Evolutionary conservation across 2,797 vertebrate genomes (phyloP).

Genomic region (Bufotes viridis): DNA sequence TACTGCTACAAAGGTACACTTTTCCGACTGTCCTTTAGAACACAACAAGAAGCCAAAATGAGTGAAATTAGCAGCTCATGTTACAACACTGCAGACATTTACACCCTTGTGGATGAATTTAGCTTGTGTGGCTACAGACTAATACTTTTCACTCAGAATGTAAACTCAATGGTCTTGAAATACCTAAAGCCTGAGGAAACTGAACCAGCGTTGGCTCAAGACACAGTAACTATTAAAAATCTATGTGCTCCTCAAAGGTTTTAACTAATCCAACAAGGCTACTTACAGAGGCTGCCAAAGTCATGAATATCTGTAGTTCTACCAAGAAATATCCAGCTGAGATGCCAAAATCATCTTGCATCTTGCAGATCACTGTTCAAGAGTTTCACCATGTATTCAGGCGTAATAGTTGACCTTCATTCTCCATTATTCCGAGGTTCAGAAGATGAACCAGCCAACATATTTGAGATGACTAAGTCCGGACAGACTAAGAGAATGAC

Average conservation of each 20-base stretch:
- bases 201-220: constrained; percentile 89
- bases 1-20: constrained; percentile 96
- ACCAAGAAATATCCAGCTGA: constrained; percentile 87
- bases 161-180: constrained; percentile 96
- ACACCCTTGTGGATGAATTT: constrained; percentile 97
- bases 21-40: constrained; percentile 96
- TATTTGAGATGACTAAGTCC: constrained; percentile 97
- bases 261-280: constrained; percentile 86
- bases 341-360: constrained; percentile 90
- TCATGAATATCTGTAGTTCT: constrained; percentile 90
- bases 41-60: constrained; percentile 91
- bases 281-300: constrained; percentile 93
- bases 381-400: constrained; percentile 98
- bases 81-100: constrained; percentile 98
- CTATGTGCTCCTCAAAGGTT: constrained; percentile 88
- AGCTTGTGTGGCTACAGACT: constrained; percentile 96
- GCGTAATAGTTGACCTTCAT: constrained; percentile 94
- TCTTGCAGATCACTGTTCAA: constrained; percentile 93
- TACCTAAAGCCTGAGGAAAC: constrained; percentile 95
- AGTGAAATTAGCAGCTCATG: constrained; percentile 94
- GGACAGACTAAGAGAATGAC: constrained; percentile 85
- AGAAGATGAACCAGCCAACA: constrained; percentile 92
- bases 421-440: constrained; percentile 94
- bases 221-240: constrained; percentile 94
- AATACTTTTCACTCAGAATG: constrained; percentile 97